Conservation (phyloP, 2,888 invertebrate species). For the Hetaerina titia region DNA sequence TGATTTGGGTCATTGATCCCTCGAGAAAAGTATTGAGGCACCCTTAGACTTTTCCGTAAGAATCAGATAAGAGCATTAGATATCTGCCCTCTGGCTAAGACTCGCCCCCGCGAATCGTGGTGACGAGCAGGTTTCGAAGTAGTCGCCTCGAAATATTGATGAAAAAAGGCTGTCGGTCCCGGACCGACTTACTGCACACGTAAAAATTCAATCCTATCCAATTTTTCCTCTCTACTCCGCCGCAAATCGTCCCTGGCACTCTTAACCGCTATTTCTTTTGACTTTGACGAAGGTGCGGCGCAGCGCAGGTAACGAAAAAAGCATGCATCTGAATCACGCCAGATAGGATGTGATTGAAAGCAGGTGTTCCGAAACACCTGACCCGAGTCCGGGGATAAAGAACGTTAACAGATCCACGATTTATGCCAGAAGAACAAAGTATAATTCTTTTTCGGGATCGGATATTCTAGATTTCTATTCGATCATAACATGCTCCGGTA, state of each 20-base stretch:
- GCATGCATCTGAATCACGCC: background rate
- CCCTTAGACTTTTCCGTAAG: background rate
- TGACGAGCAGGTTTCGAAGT: background rate
- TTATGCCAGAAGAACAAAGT: background rate
- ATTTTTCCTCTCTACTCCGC: background rate
- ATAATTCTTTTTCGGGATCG: background rate
- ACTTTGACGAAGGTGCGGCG: conserved; percentile 43
- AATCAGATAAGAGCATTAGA: conserved; percentile 1
- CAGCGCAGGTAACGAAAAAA: background rate
- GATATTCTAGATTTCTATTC: background rate
- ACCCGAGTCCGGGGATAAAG: background rate
- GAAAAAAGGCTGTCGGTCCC: background rate
- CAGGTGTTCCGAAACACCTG: conserved; percentile 61
- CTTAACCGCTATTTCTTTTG: background rate
- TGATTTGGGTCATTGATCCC: conserved; percentile 51
- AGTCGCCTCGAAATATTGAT: background rate
- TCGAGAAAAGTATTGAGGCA: background rate
- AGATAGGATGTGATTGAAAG: background rate
- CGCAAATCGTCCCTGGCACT: background rate
- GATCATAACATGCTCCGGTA: background rate
- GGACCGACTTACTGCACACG: background rate
- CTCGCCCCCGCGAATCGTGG: background rate
- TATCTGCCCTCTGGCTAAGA: background rate
- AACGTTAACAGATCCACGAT: conserved; percentile 26
- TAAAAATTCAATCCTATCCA: background rate